Evolutionary conservation across 2,888 invertebrate species (phyloP).

Genomic region (Dendrolimus houi): DNA sequence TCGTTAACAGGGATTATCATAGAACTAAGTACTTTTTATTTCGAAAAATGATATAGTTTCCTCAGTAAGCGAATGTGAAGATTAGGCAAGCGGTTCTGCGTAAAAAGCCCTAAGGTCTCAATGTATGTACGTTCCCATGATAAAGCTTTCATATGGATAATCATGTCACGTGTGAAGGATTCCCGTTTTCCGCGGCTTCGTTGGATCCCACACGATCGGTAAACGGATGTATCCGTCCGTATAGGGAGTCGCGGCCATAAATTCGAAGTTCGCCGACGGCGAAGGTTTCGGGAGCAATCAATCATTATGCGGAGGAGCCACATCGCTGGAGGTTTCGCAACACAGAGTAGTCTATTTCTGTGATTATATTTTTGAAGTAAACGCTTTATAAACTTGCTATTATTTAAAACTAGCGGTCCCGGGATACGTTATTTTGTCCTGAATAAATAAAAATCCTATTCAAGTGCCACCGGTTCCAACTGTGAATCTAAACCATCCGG

Average conservation of each 20-base stretch:
- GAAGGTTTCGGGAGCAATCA: constrained; percentile 68
- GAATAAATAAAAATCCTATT: too few species aligned
- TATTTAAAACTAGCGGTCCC: too few species aligned
- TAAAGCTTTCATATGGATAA: background rate
- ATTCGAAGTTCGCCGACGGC: constrained; percentile 65
- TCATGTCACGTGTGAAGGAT: background rate
- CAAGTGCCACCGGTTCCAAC: too few species aligned
- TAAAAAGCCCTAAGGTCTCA: too few species aligned
- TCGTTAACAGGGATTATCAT: too few species aligned
- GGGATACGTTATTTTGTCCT: too few species aligned
- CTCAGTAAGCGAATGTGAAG: too few species aligned
- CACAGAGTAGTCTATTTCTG: constrained; percentile 20
- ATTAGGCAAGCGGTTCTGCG: too few species aligned
- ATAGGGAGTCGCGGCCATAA: constrained; percentile 58
- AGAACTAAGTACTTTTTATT: too few species aligned
- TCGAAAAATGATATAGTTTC: too few species aligned
- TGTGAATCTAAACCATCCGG: too few species aligned
- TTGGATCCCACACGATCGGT: constrained; percentile 14
- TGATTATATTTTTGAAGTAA: background rate
- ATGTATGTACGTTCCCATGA: background rate
- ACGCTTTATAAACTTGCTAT: too few species aligned
- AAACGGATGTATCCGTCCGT: constrained; percentile 52
- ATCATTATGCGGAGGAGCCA: constrained; percentile 53
- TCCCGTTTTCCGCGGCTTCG: background rate
- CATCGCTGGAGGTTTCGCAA: constrained; percentile 46